phyloP scores from a whole-genome alignment of 2,888 invertebrate genomes.

The Pristionchus arcanus region DNA sequence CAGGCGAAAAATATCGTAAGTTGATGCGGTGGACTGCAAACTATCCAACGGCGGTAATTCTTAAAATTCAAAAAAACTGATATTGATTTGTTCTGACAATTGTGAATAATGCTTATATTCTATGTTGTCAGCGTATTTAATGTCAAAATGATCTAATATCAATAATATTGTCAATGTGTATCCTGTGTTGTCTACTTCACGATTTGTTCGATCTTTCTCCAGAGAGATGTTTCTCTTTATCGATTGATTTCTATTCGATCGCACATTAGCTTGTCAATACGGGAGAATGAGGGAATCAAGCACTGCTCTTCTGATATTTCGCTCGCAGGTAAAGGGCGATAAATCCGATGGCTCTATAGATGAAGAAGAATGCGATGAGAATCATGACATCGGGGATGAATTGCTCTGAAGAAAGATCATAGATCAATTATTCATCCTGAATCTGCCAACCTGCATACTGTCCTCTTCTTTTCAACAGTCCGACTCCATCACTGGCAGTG shows the following conservation, averaged over 20 bases:
- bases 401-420: not conserved
- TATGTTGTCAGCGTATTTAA: too few species aligned
- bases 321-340: slow-evolving; percentile 64
- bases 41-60: not conserved
- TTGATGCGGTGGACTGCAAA: not conserved
- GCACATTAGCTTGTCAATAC: not conserved
- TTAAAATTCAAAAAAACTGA: not conserved
- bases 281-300: not conserved
- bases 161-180: not conserved
- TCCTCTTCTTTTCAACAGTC: slow-evolving; percentile 63
- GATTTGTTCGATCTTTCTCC: too few species aligned
- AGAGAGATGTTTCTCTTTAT: slow-evolving; percentile 34
- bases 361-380: slow-evolving; percentile 63
- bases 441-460: slow-evolving; percentile 57
- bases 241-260: slow-evolving; percentile 46
- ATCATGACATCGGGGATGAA: slow-evolving; percentile 56
- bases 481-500: slow-evolving; percentile 62
- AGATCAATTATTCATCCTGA: not conserved
- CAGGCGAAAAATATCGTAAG: not conserved
- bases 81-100: not conserved
- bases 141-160: too few species aligned
- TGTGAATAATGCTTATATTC: too few species aligned
- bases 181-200: too few species aligned
- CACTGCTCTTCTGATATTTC: slow-evolving; percentile 60
- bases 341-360: slow-evolving; percentile 66